A percentile compares a stretch with the other conserved stretches of the same genome.
phyloP scores from a whole-genome alignment of 2,797 vertebrate genomes.

The Amazonetta brasiliensis region DNA sequence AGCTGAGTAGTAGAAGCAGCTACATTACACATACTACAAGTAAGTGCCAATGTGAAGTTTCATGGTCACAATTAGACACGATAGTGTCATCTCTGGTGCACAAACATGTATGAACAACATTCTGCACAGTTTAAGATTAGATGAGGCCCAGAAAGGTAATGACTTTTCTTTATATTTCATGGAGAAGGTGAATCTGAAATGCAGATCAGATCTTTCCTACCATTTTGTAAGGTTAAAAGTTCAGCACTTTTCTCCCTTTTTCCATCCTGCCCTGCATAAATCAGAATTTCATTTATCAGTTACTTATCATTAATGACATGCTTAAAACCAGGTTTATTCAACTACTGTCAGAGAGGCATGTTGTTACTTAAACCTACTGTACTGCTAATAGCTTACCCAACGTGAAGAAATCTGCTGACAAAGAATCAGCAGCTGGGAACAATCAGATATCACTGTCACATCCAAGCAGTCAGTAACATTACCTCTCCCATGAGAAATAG shows the following conservation, averaged over 20 bases:
- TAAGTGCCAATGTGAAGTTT: too few species aligned
- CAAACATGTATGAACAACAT: background rate
- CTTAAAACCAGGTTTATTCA: constrained; percentile 1
- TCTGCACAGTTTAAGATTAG: background rate
- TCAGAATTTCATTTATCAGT: constrained; percentile 28
- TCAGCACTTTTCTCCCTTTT: constrained; percentile 1
- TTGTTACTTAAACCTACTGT: background rate
- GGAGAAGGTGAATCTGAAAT: background rate
- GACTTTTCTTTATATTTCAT: background rate
- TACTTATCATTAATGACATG: background rate
- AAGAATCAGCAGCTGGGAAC: constrained; percentile 30
- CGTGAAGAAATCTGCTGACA: background rate
- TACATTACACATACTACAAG: fast-evolving
- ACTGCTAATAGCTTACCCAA: background rate
- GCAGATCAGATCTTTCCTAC: background rate
- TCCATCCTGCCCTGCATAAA: background rate
- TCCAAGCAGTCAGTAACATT: background rate
- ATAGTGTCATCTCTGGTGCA: background rate
- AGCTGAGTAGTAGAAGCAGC: background rate
- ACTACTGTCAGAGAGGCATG: background rate
- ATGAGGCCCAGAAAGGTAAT: background rate
- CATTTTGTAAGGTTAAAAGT: constrained; percentile 19
- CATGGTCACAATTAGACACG: background rate
- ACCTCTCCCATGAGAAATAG: constrained; percentile 42
- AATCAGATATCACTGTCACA: constrained; percentile 2